Conservation (phyloP, 2,797 vertebrate genomes). For the Urosaurus nigricauda region DNA sequence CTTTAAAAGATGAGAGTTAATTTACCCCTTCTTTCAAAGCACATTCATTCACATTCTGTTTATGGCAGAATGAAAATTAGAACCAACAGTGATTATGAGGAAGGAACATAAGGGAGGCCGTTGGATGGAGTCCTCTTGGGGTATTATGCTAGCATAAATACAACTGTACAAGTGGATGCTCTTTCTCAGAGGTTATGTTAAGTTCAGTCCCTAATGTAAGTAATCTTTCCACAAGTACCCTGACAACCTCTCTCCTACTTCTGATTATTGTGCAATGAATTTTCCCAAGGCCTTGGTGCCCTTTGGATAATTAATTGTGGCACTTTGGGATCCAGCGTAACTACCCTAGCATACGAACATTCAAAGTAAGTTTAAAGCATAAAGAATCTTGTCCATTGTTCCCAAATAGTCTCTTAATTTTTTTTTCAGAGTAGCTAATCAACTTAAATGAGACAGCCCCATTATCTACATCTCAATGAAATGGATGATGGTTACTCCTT, state of each 20-base stretch:
- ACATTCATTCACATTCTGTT: background rate
- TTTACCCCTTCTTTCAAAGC: background rate
- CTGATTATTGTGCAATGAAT: no score
- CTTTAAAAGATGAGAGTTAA: background rate
- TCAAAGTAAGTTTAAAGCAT: no score
- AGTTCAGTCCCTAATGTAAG: no score
- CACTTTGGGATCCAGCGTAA: no score
- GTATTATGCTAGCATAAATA: no score
- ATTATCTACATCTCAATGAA: conserved; percentile 66
- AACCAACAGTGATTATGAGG: background rate
- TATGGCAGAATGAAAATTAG: background rate
- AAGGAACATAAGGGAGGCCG: background rate
- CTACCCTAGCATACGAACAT: no score
- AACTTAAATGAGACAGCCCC: conserved; percentile 56
- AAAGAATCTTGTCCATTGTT: background rate
- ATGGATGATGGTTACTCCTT: conserved; percentile 61
- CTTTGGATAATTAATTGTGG: no score
- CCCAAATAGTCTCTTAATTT: background rate
- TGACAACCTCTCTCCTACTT: no score
- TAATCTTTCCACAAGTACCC: no score
- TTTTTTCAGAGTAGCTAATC: background rate
- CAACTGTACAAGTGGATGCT: no score
- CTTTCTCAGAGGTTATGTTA: no score
- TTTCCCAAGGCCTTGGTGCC: no score
- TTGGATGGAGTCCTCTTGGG: background rate